A percentile compares a stretch with the other conserved stretches of the same genome.
These are phyloP conservation scores for Talpa occidentalis DNA, from an alignment of 2,113 vertebrate genomes.

Conservation along the genomic window DNA sequence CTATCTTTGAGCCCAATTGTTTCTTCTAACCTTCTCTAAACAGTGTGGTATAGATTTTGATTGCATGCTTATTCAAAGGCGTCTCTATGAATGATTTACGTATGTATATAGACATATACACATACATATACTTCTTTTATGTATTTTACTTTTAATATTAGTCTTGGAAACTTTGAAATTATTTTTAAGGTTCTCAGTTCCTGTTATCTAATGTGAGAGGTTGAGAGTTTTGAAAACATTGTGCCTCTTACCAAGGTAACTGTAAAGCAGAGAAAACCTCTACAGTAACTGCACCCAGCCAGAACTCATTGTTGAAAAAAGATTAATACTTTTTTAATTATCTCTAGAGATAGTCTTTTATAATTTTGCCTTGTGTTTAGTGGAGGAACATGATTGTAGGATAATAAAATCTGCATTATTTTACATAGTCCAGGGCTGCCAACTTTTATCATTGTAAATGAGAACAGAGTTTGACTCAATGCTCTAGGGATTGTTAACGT, in stretches of 20 bases:
- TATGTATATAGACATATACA: background rate
- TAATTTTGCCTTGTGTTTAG: slow-evolving; percentile 54
- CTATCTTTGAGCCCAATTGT: slow-evolving; percentile 3
- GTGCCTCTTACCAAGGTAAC: slow-evolving; percentile 50
- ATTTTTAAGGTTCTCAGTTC: slow-evolving; percentile 57
- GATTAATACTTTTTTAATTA: background rate
- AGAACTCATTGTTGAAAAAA: slow-evolving; percentile 59
- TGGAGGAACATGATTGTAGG: slow-evolving; percentile 21
- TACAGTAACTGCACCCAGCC: background rate
- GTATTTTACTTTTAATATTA: slow-evolving; percentile 62
- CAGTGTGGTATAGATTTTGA: background rate
- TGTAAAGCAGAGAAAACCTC: slow-evolving; percentile 44
- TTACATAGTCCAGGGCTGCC: slow-evolving; percentile 33
- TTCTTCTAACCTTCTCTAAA: background rate
- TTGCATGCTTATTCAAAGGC: background rate
- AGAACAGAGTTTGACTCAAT: slow-evolving; percentile 37
- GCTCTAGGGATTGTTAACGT: slow-evolving; percentile 7
- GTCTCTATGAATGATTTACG: slow-evolving; percentile 11
- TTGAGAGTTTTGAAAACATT: slow-evolving; percentile 65
- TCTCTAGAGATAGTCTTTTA: slow-evolving; percentile 43
- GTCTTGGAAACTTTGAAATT: slow-evolving; percentile 48
- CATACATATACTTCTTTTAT: background rate
- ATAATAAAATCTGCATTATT: slow-evolving; percentile 60
- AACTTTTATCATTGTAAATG: slow-evolving; percentile 45
- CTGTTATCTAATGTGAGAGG: slow-evolving; percentile 39